Percentiles rank a stretch among this genome's conserved stretches.
phyloP scores from a whole-genome alignment of 1,140 invertebrate species.

The Coelopa frigida region DNA sequence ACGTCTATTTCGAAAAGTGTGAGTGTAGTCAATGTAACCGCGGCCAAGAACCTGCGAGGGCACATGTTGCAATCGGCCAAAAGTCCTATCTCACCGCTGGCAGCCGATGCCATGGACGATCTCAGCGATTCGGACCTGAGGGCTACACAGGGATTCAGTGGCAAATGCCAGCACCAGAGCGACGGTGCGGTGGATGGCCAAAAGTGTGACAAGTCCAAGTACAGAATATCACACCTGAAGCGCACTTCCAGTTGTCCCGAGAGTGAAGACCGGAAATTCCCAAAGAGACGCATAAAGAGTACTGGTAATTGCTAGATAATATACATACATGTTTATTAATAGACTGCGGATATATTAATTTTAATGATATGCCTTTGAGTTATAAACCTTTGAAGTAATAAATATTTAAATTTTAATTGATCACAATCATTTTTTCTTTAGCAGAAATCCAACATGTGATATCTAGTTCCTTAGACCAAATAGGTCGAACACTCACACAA shows the following conservation, averaged over 20 bases:
- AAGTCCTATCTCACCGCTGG: slow-evolving; percentile 14
- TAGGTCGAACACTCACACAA: slow-evolving; percentile 26
- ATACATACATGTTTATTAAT: slow-evolving; percentile 2
- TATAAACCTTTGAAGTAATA: no score
- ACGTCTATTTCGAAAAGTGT: slow-evolving; percentile 49
- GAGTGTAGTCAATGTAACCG: slow-evolving; percentile 35
- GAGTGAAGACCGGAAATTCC: slow-evolving; percentile 5
- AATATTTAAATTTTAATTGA: no score
- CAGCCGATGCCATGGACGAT: neutral
- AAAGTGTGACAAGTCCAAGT: no score
- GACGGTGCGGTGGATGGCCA: no score
- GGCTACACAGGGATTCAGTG: no score
- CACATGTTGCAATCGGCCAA: slow-evolving; percentile 15
- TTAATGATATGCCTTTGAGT: no score
- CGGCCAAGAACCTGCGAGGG: slow-evolving; percentile 32
- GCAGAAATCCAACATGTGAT: slow-evolving; percentile 33
- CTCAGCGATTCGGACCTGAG: no score
- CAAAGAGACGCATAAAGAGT: slow-evolving; percentile 28
- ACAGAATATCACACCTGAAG: no score
- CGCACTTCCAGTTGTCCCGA: no score
- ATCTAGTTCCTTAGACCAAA: slow-evolving; percentile 28
- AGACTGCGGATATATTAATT: neutral
- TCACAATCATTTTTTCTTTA: no score
- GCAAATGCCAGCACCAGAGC: no score
- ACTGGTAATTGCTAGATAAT: slow-evolving; percentile 18